phyloP scores from a whole-genome alignment of 1,140 invertebrate species.

The Heterodera carotae region DNA sequence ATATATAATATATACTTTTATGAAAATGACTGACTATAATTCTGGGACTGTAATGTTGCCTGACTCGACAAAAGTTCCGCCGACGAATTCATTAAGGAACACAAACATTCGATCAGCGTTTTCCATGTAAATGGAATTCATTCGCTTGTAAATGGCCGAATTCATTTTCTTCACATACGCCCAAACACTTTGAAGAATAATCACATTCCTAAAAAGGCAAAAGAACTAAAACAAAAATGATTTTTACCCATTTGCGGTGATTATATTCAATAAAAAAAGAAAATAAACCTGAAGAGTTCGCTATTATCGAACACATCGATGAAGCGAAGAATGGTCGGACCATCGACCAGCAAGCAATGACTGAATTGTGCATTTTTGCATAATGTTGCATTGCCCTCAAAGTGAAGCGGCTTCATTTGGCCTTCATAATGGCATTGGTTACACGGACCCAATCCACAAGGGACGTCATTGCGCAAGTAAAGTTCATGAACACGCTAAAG shows the following conservation, averaged over 20 bases:
- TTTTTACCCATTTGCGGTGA: too few species aligned
- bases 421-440: slow-evolving; percentile 17
- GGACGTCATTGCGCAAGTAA: slow-evolving; percentile 45
- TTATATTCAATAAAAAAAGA: slow-evolving; percentile 1
- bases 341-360: slow-evolving; percentile 40
- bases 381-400: slow-evolving; percentile 25
- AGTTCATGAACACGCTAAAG: slow-evolving; percentile 47
- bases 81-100: slow-evolving; percentile 52
- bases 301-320: slow-evolving; percentile 41
- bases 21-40: slow-evolving; percentile 38
- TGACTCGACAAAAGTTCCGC: slow-evolving; percentile 44
- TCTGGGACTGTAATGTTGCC: slow-evolving; percentile 23
- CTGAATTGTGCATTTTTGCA: slow-evolving; percentile 23
- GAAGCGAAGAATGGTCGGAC: slow-evolving; percentile 41
- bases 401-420: slow-evolving; percentile 18
- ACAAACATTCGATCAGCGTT: slow-evolving; percentile 47
- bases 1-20: not conserved
- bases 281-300: slow-evolving; percentile 4
- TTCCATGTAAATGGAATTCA: slow-evolving; percentile 35
- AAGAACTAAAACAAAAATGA: too few species aligned
- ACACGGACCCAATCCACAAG: slow-evolving; percentile 37
- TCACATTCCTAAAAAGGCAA: slow-evolving; percentile 45
- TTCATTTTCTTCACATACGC: slow-evolving; percentile 44
- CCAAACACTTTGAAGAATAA: slow-evolving; percentile 52
- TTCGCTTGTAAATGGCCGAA: slow-evolving; percentile 44